Percentiles rank a stretch among this genome's conserved stretches.
Evolutionary conservation across 1,140 invertebrate genomes (phyloP).

Genomic region (Catajapyx aquilonaris): DNA sequence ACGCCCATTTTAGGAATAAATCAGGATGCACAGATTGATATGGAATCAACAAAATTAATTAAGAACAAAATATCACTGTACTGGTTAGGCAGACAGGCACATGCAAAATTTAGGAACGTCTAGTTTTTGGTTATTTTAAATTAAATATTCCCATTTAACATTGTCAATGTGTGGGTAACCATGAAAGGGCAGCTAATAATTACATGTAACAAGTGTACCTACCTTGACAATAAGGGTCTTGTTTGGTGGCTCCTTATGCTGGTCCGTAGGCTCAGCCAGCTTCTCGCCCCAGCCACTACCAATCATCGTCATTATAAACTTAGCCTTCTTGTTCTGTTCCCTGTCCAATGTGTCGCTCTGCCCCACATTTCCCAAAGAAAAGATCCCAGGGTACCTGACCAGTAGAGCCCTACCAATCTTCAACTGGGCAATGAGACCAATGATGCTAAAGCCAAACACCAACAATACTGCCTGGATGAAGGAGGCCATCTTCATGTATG

Average conservation of each 20-base stretch:
- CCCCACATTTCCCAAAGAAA: slow-evolving; percentile 43
- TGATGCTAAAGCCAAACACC: slow-evolving; percentile 31
- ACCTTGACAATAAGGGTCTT: slow-evolving; percentile 43
- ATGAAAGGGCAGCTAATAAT: too few species aligned
- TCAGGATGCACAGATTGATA: too few species aligned
- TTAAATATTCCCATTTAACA: too few species aligned
- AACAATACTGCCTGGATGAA: slow-evolving; percentile 24
- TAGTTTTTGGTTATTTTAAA: too few species aligned
- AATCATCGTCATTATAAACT: slow-evolving; percentile 43
- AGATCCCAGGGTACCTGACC: slow-evolving; percentile 46
- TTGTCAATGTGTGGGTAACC: too few species aligned
- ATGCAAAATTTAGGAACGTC: too few species aligned
- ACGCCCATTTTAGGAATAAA: too few species aligned
- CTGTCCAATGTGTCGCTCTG: slow-evolving; percentile 41
- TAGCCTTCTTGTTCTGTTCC: slow-evolving; percentile 32
- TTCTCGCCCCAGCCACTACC: slow-evolving; percentile 56
- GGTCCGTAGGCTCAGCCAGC: slow-evolving; percentile 31
- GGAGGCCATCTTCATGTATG: slow-evolving; percentile 22
- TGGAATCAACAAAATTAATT: too few species aligned
- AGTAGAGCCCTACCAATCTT: slow-evolving; percentile 37
- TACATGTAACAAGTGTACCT: too few species aligned
- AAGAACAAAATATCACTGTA: too few species aligned
- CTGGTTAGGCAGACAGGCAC: too few species aligned
- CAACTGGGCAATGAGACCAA: slow-evolving; percentile 41
- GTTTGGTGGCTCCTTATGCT: slow-evolving; percentile 34